Base-by-base conservation (phyloP, 2,113 vertebrate genomes). In the Lamprotornis superbus region DNA sequence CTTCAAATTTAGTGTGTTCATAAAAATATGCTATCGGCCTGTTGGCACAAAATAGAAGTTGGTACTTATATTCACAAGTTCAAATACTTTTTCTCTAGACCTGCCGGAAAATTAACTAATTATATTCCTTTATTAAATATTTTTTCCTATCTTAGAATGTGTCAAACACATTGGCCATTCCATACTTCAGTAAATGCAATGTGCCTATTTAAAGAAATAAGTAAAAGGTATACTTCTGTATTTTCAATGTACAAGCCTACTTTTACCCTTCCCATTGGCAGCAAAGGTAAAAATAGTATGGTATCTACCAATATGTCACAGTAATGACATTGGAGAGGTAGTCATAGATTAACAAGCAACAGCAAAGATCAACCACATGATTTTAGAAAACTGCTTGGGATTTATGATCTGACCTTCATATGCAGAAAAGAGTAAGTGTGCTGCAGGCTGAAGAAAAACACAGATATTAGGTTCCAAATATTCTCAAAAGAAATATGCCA, bases 351-450 rank as follows among this genome's bases (percentile, higher is more conserved):
- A 95, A 67, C 7, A 86, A 89, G 71, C 52, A 91, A 68, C n/a
- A 52, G 78, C 76, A 96, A 89, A 96, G 30, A 53, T 61, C 94
- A 93, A 90, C n/a, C 25, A 74, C 82, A 53, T 79, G 8, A 69
- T 93, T 96, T 94, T 76, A 92, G 63, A 64, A 95, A 95, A 46
- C 8, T 74, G 27, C 23, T 91, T 68, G 35, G 61, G 25, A 46
- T 8, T 10, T 80, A 76, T 21, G 13, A 83, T 27, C 46, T 83
- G 49, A 90, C 63, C 30, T 47, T 94, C 59, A 37, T 30, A 40
- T 8, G 37, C 2, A 83, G 27, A 93, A 80, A 71, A 69, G 44
- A 80, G 10, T 55, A 81, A 63, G 9, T 22, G 28, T 83, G 19
- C 10, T 70, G 37, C 31, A 97, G 39, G 12, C 18, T 44, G 84